Conservation (phyloP, 2,888 invertebrate species). For the Esperia sulphurella region DNA sequence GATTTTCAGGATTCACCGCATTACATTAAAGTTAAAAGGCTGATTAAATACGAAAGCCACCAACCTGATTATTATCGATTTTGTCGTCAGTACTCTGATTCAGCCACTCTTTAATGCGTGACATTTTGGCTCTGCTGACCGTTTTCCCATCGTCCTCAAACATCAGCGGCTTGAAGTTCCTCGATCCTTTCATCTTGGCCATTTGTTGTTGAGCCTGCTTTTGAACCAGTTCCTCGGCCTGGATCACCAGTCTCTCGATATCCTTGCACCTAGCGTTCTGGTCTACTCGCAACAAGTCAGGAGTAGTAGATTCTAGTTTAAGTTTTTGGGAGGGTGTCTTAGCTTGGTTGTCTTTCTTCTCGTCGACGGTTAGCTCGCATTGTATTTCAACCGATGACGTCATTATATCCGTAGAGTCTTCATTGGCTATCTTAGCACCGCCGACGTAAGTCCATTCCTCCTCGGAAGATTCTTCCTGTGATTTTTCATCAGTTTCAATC, state of each 20-base stretch:
- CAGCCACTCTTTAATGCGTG: slow-evolving; percentile 85
- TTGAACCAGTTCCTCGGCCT: slow-evolving; percentile 89
- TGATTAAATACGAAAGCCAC: slow-evolving; percentile 10
- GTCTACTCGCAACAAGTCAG: slow-evolving; percentile 68
- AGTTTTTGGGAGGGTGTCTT: slow-evolving; percentile 50
- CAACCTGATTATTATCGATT: slow-evolving; percentile 62
- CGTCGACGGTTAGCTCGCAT: slow-evolving; percentile 61
- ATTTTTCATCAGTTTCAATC: slow-evolving; percentile 68
- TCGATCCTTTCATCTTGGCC: slow-evolving; percentile 68
- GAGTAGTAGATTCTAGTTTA: slow-evolving; percentile 60
- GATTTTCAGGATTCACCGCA: too few species aligned
- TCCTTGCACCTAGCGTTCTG: slow-evolving; percentile 78
- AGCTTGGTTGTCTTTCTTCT: slow-evolving; percentile 47
- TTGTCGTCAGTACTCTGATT: slow-evolving; percentile 74
- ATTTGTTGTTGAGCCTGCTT: slow-evolving; percentile 70
- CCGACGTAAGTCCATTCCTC: slow-evolving; percentile 84
- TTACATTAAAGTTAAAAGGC: too few species aligned
- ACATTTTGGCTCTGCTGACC: slow-evolving; percentile 79
- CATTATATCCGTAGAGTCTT: slow-evolving; percentile 73
- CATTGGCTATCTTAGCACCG: slow-evolving; percentile 60
- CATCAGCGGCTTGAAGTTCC: slow-evolving; percentile 73
- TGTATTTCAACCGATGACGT: slow-evolving; percentile 73
- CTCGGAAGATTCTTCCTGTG: slow-evolving; percentile 69
- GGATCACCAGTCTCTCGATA: slow-evolving; percentile 87
- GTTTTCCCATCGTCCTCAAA: slow-evolving; percentile 73